Percentiles rank a stretch among this genome's conserved stretches.
Evolutionary conservation across 2,888 invertebrate genomes (phyloP).

Genomic region (Latheticus oryzae): DNA sequence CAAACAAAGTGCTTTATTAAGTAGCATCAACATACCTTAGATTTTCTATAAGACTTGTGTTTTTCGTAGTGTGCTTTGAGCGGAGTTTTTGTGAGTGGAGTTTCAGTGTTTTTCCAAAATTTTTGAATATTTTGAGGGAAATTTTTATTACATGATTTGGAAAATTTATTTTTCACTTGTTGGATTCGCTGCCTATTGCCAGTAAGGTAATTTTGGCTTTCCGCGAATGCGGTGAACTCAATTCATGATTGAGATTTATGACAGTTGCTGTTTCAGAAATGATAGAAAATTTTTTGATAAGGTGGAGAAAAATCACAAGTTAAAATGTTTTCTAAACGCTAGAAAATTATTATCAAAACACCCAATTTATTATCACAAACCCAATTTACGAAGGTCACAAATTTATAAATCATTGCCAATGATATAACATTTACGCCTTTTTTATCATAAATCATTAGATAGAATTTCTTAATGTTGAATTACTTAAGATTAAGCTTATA

Average conservation of each 20-base stretch:
- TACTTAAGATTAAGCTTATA: no score
- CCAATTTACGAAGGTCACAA: no score
- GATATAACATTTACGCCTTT: no score
- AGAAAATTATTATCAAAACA: no score
- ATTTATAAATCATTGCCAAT: no score
- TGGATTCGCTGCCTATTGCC: constrained; percentile 33
- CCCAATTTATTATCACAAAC: no score
- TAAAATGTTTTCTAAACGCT: no score
- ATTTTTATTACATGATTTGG: constrained; percentile 29
- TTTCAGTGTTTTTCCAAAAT: constrained; percentile 10
- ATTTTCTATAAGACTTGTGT: constrained; percentile 14
- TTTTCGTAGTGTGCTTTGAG: constrained; percentile 13
- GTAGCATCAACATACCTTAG: no score
- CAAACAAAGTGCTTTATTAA: constrained; percentile 24
- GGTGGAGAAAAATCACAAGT: no score
- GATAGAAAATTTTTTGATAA: constrained; percentile 21
- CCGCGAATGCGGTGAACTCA: constrained; percentile 21
- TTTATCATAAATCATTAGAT: no score
- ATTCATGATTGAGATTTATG: constrained; percentile 20
- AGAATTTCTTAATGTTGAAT: no score
- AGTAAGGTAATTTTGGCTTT: constrained; percentile 29
- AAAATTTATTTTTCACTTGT: constrained; percentile 30
- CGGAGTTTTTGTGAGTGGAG: constrained; percentile 23
- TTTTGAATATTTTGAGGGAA: not conserved
- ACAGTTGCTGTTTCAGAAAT: constrained; percentile 24